Evolutionary conservation across 2,113 vertebrate species (phyloP), one percentile per base, ranked within the genome.

Genomic region (Neolamprologus kungweensis): DNA sequence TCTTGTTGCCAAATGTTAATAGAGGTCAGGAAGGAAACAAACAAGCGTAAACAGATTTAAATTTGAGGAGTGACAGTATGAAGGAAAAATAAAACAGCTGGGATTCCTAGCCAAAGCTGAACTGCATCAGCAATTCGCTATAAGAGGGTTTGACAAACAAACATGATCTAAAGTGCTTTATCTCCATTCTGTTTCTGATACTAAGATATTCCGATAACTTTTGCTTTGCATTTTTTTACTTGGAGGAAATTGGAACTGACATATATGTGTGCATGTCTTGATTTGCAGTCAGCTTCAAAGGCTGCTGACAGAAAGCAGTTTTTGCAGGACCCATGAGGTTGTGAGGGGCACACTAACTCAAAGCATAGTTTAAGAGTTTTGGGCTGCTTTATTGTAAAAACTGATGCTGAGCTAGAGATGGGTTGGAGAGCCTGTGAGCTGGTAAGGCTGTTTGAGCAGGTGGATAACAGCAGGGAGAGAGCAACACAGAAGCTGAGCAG

Each of bases 1-100:
- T 57, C 80, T 83, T 7, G 6, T 80, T 93, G 95, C 95, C 94
- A 96, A 94, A 87, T 92, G 92, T 95, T 96, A 95, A 96, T 94
- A 81, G 95, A 93, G 93, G 93, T 94, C 90, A 86, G 80, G 21
- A 85, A 84, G 73, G 89, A 90, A 93, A 94, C 92, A 94, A 95
- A 95, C 91, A 92, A 80, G 50, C 33, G 45, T 68, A 84, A 94
- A 91, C 84, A 87, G 23, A 88, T 88, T 87, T 91, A 86, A 96
- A 91, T 88, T 92, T 80, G 57, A 85, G 80, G 80, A 57, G 78
- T 60, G 63, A 81, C 55, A 83, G 47, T 79, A 54, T 28, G 81
- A 88, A 63, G 86, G 21, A 85, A 82, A 88, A 89, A 90, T 92
- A 81, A 88, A 91, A 84, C 54, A 84, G 88, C 86, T 35, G 71